A percentile compares a stretch with the other conserved stretches of the same genome.
These are phyloP conservation scores for Doris montereyensis DNA, from an alignment of 2,888 invertebrate genomes.

Conservation along the genomic window DNA sequence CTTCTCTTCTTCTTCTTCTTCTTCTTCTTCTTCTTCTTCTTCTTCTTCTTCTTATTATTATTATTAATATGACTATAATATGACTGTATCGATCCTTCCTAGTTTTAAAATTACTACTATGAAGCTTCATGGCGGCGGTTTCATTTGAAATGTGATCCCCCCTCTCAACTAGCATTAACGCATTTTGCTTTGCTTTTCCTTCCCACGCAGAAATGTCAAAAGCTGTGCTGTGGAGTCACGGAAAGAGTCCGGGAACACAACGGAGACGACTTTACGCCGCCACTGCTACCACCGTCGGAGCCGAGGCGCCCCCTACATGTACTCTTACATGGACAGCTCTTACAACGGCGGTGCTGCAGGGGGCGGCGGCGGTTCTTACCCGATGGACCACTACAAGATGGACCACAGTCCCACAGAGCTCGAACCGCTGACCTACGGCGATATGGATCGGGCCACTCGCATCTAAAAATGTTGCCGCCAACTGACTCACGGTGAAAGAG, in stretches of 20 bases:
- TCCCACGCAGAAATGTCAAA: conserved; percentile 42
- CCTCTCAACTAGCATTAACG: no score
- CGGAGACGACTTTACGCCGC: conserved; percentile 43
- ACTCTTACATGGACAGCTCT: conserved; percentile 51
- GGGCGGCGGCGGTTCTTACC: conserved; percentile 45
- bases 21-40: no score
- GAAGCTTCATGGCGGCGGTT: no score
- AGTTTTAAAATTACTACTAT: no score
- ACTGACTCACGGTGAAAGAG: no score
- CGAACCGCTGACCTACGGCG: conserved; percentile 43
- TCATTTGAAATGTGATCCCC: no score
- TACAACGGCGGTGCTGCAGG: background rate
- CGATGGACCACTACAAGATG: conserved; percentile 55
- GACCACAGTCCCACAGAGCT: conserved; percentile 48
- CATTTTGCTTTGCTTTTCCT: background rate
- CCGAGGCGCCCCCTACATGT: conserved; percentile 63
- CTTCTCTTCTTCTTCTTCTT: no score
- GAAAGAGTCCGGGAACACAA: conserved; percentile 48
- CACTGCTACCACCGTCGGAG: conserved; percentile 50
- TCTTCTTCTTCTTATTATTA: no score
- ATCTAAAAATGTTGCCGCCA: no score
- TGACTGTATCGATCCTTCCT: no score
- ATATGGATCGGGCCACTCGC: conserved; percentile 44
- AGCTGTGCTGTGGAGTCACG: conserved; percentile 48
- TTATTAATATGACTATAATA: no score